These are phyloP conservation scores for Plumapathes pennacea DNA, from an alignment of 92 coral and sea anemone genomes.

Conservation along the genomic window DNA sequence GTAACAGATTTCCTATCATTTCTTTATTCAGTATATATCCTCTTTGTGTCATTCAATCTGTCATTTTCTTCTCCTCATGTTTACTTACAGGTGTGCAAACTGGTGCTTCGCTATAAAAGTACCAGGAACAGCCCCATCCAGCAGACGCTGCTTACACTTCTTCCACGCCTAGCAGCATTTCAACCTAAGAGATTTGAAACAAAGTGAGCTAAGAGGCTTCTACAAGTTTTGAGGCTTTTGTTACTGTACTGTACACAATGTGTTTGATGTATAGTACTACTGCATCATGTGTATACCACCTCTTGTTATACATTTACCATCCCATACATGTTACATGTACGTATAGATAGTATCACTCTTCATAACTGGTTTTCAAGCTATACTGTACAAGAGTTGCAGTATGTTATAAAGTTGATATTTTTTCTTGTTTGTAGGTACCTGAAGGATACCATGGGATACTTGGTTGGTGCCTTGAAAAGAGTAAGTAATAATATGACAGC, in stretches of 20 bases:
- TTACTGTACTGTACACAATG: not conserved
- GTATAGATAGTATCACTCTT: too few relatives aligned
- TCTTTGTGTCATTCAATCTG: too few relatives aligned
- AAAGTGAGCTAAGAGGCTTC: slow-evolving; percentile 33
- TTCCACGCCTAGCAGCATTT: slow-evolving; percentile 94
- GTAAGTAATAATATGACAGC: slow-evolving; percentile 34
- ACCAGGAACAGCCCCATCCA: slow-evolving; percentile 84
- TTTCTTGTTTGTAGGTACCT: slow-evolving; percentile 49
- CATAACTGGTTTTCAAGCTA: too few relatives aligned
- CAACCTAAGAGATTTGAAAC: slow-evolving; percentile 89
- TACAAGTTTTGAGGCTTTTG: not conserved
- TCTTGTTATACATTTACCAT: too few relatives aligned
- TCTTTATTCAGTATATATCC: too few relatives aligned
- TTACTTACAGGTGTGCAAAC: slow-evolving; percentile 89
- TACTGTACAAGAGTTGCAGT: too few relatives aligned
- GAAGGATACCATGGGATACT: slow-evolving; percentile 81
- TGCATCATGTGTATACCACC: too few relatives aligned
- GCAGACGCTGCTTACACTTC: slow-evolving; percentile 78
- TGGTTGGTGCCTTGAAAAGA: slow-evolving; percentile 79
- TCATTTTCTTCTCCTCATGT: too few relatives aligned
- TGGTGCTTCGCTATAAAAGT: slow-evolving; percentile 69
- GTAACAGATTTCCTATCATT: too few relatives aligned
- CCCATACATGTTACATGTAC: too few relatives aligned
- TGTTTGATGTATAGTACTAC: too few relatives aligned
- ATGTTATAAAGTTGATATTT: too few relatives aligned